Conservation (phyloP, 2,113 vertebrate genomes). For the Halcyon malimbica region DNA sequence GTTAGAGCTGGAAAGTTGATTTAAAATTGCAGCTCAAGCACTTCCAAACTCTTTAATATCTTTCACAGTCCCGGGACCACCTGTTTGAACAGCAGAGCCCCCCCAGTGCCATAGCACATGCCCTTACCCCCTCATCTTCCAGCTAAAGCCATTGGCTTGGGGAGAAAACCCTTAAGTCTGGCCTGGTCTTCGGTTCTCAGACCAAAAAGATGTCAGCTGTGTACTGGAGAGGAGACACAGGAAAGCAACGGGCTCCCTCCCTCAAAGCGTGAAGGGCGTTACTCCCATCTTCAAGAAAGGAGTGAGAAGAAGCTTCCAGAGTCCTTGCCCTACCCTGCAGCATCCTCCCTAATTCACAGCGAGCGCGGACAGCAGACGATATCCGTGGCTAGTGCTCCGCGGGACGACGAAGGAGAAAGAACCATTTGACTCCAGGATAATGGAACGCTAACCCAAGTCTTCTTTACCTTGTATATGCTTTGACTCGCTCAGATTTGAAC, state of each 20-base stretch:
- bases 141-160: background rate
- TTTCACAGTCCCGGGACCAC: conserved; percentile 22
- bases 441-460: conserved; percentile 8
- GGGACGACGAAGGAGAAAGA: conserved; percentile 7
- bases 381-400: background rate
- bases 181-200: background rate
- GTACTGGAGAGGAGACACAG: background rate
- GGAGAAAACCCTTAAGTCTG: background rate
- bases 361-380: background rate
- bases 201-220: background rate
- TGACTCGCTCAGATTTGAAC: conserved; percentile 7
- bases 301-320: background rate
- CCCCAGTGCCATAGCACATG: fast-evolving
- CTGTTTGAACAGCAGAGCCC: conserved; percentile 7
- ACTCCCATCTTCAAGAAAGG: background rate
- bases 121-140: background rate
- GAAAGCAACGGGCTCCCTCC: background rate
- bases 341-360: background rate
- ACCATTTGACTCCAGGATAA: background rate
- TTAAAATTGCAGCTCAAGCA: conserved; percentile 2
- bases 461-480: background rate
- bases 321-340: background rate
- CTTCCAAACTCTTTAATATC: conserved; percentile 22
- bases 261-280: background rate
- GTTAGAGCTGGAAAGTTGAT: conserved; percentile 33